A percentile compares a stretch with the other conserved stretches of the same genome.
phyloP scores from a whole-genome alignment of 1,140 invertebrate species.

The Rhynchophorus ferrugineus region DNA sequence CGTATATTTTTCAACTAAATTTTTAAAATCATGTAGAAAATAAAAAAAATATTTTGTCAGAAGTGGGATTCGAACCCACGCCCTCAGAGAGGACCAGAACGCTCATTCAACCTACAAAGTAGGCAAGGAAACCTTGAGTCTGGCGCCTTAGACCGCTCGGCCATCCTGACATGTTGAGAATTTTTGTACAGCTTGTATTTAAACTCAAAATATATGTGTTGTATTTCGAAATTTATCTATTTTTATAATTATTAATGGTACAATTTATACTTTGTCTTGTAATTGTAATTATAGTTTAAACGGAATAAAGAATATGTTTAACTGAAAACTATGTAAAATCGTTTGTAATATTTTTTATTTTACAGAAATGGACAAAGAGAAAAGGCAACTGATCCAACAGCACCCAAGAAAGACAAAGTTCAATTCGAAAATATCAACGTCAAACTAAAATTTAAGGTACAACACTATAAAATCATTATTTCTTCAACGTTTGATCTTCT shows the following conservation, averaged over 20 bases:
- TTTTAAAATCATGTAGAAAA: too few relatives aligned
- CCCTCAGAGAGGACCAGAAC: slow-evolving; percentile 77
- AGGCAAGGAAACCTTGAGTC: slow-evolving; percentile 49
- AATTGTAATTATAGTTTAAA: too few relatives aligned
- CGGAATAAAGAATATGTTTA: too few relatives aligned
- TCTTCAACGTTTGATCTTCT: not conserved
- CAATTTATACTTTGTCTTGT: too few relatives aligned
- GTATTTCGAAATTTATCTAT: too few relatives aligned
- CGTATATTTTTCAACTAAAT: too few relatives aligned
- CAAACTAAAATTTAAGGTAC: slow-evolving; percentile 19
- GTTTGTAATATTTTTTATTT: slow-evolving; percentile 6
- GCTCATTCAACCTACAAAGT: too few relatives aligned
- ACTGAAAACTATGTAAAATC: too few relatives aligned
- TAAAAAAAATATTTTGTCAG: too few relatives aligned
- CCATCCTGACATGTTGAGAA: slow-evolving; percentile 38
- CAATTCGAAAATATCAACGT: slow-evolving; percentile 18
- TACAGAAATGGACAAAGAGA: slow-evolving; percentile 15
- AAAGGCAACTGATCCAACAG: slow-evolving; percentile 10
- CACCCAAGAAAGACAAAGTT: slow-evolving; percentile 18
- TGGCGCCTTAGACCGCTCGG: slow-evolving; percentile 55
- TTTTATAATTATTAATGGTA: too few relatives aligned
- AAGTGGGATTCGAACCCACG: slow-evolving; percentile 84
- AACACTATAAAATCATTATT: not conserved
- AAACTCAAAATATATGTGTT: too few relatives aligned
- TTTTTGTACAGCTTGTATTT: too few relatives aligned